phyloP scores from a whole-genome alignment of 2,113 vertebrate genomes.

The Salvelinus sp. region DNA sequence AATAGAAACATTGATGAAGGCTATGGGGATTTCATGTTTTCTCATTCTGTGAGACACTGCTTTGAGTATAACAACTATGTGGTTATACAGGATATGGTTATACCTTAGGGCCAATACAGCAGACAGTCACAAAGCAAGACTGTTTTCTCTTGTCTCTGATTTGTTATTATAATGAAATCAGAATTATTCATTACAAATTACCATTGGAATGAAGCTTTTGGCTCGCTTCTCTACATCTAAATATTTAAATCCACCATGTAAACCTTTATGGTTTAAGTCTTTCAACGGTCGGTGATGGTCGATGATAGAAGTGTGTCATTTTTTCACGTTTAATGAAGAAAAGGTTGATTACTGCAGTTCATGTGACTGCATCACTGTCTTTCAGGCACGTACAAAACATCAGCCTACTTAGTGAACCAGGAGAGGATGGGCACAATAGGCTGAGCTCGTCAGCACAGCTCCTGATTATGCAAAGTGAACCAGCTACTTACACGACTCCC shows the following conservation, averaged over 20 bases:
- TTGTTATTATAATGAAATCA: conserved; percentile 54
- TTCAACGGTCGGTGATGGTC: conserved; percentile 20
- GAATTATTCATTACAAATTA: conserved; percentile 57
- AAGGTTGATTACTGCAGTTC: conserved; percentile 43
- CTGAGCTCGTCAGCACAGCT: conserved; percentile 30
- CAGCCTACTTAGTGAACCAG: conserved; percentile 19
- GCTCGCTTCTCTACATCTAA: conserved; percentile 29
- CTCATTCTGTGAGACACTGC: too few relatives aligned
- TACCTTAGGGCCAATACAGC: conserved; percentile 14
- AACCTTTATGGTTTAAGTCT: neutral
- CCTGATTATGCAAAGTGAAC: conserved; percentile 50
- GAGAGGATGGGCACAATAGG: conserved; percentile 29
- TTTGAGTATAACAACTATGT: too few relatives aligned
- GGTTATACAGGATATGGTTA: conserved; percentile 22
- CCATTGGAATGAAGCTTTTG: conserved; percentile 48
- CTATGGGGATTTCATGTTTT: too few relatives aligned
- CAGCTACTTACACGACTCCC: conserved; percentile 30
- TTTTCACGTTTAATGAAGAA: conserved; percentile 49
- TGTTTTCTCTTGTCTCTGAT: conserved; percentile 30
- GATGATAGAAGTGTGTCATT: neutral
- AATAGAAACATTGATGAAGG: too few relatives aligned
- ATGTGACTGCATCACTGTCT: conserved; percentile 7
- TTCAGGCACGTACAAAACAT: conserved; percentile 37
- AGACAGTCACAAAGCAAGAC: conserved; percentile 9
- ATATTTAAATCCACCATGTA: conserved; percentile 39